A percentile compares a stretch with the other conserved stretches of the same genome.
phyloP scores from a whole-genome alignment of 1,140 invertebrate genomes.

The Sipha flava region DNA sequence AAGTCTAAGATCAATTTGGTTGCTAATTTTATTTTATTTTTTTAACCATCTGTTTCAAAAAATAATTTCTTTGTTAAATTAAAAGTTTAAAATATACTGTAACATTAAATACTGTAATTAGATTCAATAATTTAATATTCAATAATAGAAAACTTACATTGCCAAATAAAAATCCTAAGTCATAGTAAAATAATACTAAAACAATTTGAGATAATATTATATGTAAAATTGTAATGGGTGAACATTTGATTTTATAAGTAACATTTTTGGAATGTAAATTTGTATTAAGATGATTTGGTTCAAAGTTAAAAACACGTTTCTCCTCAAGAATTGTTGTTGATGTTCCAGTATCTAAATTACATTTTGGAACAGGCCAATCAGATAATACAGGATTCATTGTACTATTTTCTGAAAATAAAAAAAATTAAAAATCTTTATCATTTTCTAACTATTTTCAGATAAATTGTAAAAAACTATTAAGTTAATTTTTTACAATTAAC shows the following conservation, averaged over 20 bases:
- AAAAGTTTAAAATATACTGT: neutral
- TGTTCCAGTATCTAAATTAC: neutral
- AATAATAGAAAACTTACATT: neutral
- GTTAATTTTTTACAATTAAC: too few relatives aligned
- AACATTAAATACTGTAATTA: neutral
- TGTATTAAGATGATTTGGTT: neutral
- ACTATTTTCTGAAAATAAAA: neutral
- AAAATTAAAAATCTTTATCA: neutral
- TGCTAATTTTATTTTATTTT: neutral
- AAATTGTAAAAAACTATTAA: too few relatives aligned
- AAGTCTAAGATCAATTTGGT: too few relatives aligned
- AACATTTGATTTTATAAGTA: neutral
- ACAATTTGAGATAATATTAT: constrained; percentile 1
- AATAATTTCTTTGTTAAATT: neutral
- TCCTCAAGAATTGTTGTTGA: neutral
- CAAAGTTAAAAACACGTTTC: neutral
- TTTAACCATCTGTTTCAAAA: neutral
- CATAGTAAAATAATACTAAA: constrained; percentile 9
- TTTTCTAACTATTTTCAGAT: too few relatives aligned
- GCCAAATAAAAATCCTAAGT: constrained; percentile 18
- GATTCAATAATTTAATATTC: neutral
- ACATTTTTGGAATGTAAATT: neutral
- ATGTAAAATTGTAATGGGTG: neutral
- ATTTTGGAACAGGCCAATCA: neutral
- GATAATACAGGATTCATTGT: neutral